Conservation (phyloP, 1,140 invertebrate genomes). For the Pogonognathellus flavescens region DNA sequence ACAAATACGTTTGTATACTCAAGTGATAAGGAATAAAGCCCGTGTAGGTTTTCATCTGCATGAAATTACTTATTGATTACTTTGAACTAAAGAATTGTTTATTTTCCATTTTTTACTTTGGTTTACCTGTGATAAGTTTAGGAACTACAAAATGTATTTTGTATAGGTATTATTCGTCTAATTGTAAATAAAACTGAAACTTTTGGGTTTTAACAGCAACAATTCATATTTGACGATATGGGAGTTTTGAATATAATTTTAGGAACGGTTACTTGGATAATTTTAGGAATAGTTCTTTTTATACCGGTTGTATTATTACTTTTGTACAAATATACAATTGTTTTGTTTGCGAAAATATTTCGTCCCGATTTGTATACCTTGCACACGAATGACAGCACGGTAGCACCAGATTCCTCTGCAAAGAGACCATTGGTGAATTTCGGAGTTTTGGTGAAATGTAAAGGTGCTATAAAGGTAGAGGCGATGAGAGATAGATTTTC, state of each 20-base stretch:
- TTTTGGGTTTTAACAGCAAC: no score
- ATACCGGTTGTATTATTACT: background rate
- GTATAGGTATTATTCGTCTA: no score
- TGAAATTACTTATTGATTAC: no score
- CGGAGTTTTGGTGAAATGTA: conserved; percentile 18
- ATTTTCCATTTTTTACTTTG: no score
- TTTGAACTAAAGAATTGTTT: no score
- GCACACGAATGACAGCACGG: background rate
- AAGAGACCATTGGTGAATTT: conserved; percentile 15
- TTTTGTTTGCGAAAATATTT: background rate
- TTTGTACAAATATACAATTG: background rate
- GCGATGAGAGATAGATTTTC: conserved; percentile 16
- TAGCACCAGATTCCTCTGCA: background rate
- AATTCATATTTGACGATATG: background rate
- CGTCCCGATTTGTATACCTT: background rate
- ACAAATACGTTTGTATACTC: no score
- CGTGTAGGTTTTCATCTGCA: no score
- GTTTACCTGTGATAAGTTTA: no score
- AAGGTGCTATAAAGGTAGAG: conserved; percentile 32
- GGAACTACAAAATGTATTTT: no score
- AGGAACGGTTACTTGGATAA: background rate
- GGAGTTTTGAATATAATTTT: background rate
- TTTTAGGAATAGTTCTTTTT: background rate
- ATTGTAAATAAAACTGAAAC: no score
- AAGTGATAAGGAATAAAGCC: no score